phyloP scores from a whole-genome alignment of 2,888 invertebrate genomes.

The Allacma fusca region DNA sequence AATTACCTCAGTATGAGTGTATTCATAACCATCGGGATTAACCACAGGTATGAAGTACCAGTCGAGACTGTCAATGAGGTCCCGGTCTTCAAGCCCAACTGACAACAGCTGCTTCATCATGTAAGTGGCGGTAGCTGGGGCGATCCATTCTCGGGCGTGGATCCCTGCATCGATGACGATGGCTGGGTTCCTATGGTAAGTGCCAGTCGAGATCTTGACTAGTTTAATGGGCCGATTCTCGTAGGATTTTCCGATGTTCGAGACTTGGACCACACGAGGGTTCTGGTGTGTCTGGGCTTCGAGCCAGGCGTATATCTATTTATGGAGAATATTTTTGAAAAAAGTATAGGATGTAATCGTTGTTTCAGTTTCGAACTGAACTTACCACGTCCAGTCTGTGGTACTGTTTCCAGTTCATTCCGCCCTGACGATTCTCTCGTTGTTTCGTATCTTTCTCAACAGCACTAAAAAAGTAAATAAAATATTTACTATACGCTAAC shows the following conservation, averaged over 20 bases:
- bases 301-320: slow-evolving; percentile 60
- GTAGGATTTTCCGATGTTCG: slow-evolving; percentile 62
- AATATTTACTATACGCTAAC: too few species aligned
- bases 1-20: slow-evolving; percentile 59
- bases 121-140: slow-evolving; percentile 58
- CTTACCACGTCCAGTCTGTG: slow-evolving; percentile 54
- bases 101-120: slow-evolving; percentile 69
- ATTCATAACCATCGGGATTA: slow-evolving; percentile 71
- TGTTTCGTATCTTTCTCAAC: slow-evolving; percentile 53
- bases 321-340: too few species aligned
- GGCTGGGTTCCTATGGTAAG: slow-evolving; percentile 63
- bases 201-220: slow-evolving; percentile 63
- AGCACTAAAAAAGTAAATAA: not conserved
- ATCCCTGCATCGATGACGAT: slow-evolving; percentile 69
- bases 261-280: slow-evolving; percentile 60
- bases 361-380: too few species aligned
- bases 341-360: too few species aligned
- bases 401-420: slow-evolving; percentile 59
- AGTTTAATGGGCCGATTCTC: slow-evolving; percentile 63
- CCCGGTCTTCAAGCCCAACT: slow-evolving; percentile 65
- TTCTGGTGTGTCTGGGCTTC: slow-evolving; percentile 60
- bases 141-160: slow-evolving; percentile 71
- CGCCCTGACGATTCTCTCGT: slow-evolving; percentile 50
- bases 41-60: slow-evolving; percentile 77
- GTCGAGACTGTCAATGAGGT: slow-evolving; percentile 68